Base-by-base conservation (phyloP, 2,888 invertebrate species). In the Drosophila affinis region DNA sequence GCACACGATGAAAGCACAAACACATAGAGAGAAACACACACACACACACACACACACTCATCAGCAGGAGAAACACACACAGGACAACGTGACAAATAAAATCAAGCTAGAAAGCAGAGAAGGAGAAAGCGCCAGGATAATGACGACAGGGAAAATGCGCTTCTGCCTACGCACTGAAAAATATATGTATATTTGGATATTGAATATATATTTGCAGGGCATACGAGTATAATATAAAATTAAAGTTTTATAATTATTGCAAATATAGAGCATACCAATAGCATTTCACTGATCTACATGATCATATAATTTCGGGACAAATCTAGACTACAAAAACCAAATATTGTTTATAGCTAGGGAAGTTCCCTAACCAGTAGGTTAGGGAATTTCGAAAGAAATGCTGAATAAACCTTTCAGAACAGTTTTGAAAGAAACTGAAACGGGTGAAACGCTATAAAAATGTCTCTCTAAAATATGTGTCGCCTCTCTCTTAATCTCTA, bases 81-180 rank as follows among this genome's bases (percentile, higher is more conserved):
- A 77, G 68, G 48, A 61, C 72, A 80, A 83, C 83, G 87, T 77
- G 74, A 88, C 81, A 87, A 72, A 86, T 83, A 83, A 87, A 83
- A 77, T 62, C 72, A 49, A 82, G 70, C 58, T 62, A 47, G 49
- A 61, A 61, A 64, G 51, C 56, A 27, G 58, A 67, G 51, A 44
- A 48, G n/a, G 44, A 39, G 39, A 14, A 39, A n/a, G 12, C 57
- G 47, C 62, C 34, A 17, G 76, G 76, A 45, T 48, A 9, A 6
- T 56, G 2, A 44, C 34, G 70, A 85, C 86, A 55, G 18, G 1
- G 0, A 27, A 0, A 9, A 62, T 61, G 44, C 72, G 47, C 79
- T 81, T 53, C 48, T 9, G 29, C 29, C 6, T 7, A 12, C 17
- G 14, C 24, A 17, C 5, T 29, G 1, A 0, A n/a, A 21, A 27